A percentile compares a stretch with the other conserved stretches of the same genome.
These are phyloP conservation scores for Telmatochromis brichardi DNA, from an alignment of 2,113 vertebrate genomes.

Conservation along the genomic window DNA sequence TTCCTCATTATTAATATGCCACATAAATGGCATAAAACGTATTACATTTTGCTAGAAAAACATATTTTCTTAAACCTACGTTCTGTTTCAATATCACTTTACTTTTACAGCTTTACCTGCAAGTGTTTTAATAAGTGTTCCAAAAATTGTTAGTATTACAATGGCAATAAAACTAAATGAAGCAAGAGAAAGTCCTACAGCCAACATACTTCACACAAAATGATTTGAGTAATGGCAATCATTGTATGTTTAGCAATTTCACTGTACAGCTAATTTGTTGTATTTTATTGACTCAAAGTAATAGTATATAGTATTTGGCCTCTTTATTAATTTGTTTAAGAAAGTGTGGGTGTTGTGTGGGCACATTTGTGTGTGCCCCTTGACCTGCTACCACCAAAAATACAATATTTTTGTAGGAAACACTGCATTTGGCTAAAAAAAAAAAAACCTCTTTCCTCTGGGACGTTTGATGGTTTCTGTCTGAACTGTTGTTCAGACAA, in stretches of 20 bases:
- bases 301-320: neutral
- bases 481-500: neutral
- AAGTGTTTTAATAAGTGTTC: neutral
- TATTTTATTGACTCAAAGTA: neutral
- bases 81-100: neutral
- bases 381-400: neutral
- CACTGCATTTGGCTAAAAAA: neutral
- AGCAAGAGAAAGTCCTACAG: neutral
- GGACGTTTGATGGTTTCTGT: neutral
- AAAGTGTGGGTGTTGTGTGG: neutral
- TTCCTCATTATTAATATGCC: neutral
- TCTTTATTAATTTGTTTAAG: neutral
- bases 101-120: neutral
- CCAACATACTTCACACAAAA: neutral
- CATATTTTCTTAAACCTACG: accelerated
- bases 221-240: neutral
- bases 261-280: neutral
- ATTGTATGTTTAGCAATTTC: neutral
- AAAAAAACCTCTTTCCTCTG: neutral
- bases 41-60: neutral
- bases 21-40: neutral
- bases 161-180: neutral
- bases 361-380: neutral
- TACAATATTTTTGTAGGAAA: neutral
- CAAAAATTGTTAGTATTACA: neutral